A percentile compares a stretch with the other conserved stretches of the same genome.
Evolutionary conservation across 2,888 invertebrate species (phyloP).

Genomic region (Linnaemya tessellans): DNA sequence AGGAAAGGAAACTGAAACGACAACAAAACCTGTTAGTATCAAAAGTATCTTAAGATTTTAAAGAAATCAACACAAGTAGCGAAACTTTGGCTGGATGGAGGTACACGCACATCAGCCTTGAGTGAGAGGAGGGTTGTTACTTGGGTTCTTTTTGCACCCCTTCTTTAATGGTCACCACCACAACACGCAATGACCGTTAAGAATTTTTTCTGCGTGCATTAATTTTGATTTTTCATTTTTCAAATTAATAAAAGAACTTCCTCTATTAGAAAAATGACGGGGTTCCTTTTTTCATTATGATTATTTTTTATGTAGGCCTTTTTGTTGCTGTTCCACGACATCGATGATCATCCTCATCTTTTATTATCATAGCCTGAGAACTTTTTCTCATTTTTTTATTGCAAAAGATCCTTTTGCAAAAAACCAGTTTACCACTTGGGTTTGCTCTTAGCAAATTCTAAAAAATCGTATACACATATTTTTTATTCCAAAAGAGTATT

Average conservation of each 20-base stretch:
- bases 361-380: conserved; percentile 83
- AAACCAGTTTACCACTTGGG: conserved; percentile 75
- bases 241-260: conserved; percentile 64
- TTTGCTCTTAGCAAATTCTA: conserved; percentile 66
- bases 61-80: conserved; percentile 69
- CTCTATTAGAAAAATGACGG: conserved; percentile 71
- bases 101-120: conserved; percentile 61
- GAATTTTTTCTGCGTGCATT: conserved; percentile 65
- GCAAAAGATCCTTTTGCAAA: conserved; percentile 67
- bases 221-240: conserved; percentile 55
- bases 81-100: conserved; percentile 66
- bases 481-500: conserved; percentile 51
- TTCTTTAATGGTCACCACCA: conserved; percentile 70
- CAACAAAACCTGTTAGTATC: conserved; percentile 82
- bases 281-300: conserved; percentile 69
- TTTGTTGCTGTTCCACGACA: conserved; percentile 56
- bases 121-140: conserved; percentile 71
- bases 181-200: conserved; percentile 71
- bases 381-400: conserved; percentile 76
- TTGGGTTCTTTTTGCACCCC: conserved; percentile 67
- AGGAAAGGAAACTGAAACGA: conserved; percentile 42
- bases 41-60: conserved; percentile 75
- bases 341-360: conserved; percentile 60
- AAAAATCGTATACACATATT: conserved; percentile 63
- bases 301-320: conserved; percentile 57